Conservation (phyloP, 1,140 invertebrate genomes). For the Bombus vancouverensis region DNA sequence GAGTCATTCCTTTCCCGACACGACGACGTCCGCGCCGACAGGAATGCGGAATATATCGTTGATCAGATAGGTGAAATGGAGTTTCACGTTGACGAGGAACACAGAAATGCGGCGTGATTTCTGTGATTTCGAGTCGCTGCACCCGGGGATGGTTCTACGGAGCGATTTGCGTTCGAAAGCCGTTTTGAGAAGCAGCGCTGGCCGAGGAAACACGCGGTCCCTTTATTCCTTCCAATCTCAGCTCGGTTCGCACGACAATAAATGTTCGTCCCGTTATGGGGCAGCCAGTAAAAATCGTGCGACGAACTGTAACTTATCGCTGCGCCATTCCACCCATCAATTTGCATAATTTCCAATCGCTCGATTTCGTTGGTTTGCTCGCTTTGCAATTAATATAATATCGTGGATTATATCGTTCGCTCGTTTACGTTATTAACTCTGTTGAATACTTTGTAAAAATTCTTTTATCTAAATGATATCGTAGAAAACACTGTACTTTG, state of each 20-base stretch:
- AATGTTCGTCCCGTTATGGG: background rate
- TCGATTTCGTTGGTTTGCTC: background rate
- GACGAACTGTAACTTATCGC: background rate
- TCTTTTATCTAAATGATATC: no score
- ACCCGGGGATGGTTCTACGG: background rate
- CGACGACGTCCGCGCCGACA: conserved; percentile 30
- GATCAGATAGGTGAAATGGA: conserved; percentile 46
- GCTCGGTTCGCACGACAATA: background rate
- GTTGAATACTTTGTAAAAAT: no score
- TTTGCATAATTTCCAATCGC: background rate
- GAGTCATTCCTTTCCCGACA: conserved; percentile 42
- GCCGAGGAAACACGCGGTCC: background rate
- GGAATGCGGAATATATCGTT: conserved; percentile 52
- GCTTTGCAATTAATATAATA: no score
- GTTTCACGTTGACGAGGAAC: conserved; percentile 46
- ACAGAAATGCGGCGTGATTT: background rate
- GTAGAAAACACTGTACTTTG: no score
- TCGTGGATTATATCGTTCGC: background rate
- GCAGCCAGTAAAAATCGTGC: background rate
- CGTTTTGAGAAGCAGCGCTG: background rate
- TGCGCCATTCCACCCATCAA: background rate
- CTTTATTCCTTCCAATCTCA: background rate
- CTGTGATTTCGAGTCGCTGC: background rate
- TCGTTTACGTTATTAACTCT: background rate
- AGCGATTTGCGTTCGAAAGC: conserved; percentile 18